Conservation (phyloP, 1,140 invertebrate species). For the Aphelenchoides fujianensis region DNA sequence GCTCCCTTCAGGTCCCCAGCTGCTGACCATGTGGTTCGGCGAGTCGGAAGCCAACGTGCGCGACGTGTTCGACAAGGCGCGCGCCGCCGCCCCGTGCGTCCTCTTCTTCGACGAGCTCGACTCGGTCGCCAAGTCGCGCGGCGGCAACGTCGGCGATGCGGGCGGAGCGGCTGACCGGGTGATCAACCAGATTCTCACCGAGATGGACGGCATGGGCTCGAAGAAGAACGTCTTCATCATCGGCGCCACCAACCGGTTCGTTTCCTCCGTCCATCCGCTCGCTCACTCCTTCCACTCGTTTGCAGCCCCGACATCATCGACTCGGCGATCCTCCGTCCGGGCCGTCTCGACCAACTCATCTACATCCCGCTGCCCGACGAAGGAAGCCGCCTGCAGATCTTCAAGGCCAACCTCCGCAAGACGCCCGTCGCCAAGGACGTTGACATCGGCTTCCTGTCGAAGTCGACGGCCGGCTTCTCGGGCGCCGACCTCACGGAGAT, state of each 20-base stretch:
- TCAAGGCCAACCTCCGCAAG: conserved; percentile 91
- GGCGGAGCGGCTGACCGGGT: conserved; percentile 87
- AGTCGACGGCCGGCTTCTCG: conserved; percentile 93
- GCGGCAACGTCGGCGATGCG: conserved; percentile 89
- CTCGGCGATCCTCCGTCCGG: conserved; percentile 93
- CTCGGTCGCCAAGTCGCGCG: conserved; percentile 95
- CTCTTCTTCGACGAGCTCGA: conserved; percentile 99
- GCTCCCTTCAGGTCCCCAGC: conserved; percentile 72
- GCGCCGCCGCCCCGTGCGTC: conserved; percentile 94
- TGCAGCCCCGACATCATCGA: conserved; percentile 96
- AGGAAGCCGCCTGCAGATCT: conserved; percentile 88
- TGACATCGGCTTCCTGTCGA: conserved; percentile 94
- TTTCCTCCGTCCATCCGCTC: conserved; percentile 93
- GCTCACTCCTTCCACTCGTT: too few species aligned
- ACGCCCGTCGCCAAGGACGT: conserved; percentile 93
- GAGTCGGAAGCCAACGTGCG: conserved; percentile 98
- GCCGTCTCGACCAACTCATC: conserved; percentile 95
- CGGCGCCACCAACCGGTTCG: conserved; percentile 83
- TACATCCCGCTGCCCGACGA: conserved; percentile 99
- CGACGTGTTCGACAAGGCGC: conserved; percentile 97
- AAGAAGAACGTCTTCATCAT: conserved; percentile 99
- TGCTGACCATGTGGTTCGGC: conserved; percentile 99
- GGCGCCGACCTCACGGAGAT: conserved; percentile 99
- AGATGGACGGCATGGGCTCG: conserved; percentile 98
- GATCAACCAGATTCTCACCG: conserved; percentile 97